phyloP scores from a whole-genome alignment of 2,888 invertebrate genomes.

The Chouioia cunea region DNA sequence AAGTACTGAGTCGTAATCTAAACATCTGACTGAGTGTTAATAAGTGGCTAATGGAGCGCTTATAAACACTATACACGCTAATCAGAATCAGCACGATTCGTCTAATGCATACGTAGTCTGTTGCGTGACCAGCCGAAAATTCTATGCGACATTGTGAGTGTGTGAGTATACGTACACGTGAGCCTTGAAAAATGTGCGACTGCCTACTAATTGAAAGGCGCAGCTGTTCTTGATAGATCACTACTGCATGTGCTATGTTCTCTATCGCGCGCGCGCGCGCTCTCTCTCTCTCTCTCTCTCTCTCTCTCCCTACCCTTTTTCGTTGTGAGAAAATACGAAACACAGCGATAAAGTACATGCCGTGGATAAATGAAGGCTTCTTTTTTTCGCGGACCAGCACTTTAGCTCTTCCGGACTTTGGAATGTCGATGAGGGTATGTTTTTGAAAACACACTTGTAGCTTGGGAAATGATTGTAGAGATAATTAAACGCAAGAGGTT shows the following conservation, averaged over 20 bases:
- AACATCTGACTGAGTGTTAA: slow-evolving; percentile 24
- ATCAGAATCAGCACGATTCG: slow-evolving; percentile 29
- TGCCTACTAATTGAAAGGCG: not conserved
- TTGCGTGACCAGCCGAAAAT: slow-evolving; percentile 3
- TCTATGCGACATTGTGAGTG: slow-evolving; percentile 4
- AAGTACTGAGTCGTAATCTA: slow-evolving; percentile 18
- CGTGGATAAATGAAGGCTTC: not conserved
- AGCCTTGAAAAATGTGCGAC: not conserved
- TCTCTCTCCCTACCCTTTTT: slow-evolving; percentile 10
- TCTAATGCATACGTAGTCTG: slow-evolving; percentile 15
- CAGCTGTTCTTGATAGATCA: slow-evolving; percentile 29
- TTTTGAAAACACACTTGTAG: slow-evolving; percentile 14
- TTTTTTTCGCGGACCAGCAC: slow-evolving; percentile 1
- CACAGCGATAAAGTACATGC: slow-evolving; percentile 16
- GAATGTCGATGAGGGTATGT: not conserved
- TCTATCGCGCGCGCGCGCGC: too few relatives aligned
- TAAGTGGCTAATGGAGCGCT: slow-evolving; percentile 24
- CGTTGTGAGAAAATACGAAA: slow-evolving; percentile 35
- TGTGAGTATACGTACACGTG: not conserved
- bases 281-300: too few relatives aligned
- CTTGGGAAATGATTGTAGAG: not conserved
- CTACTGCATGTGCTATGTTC: too few relatives aligned
- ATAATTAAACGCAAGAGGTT: too few relatives aligned
- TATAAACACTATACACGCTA: not conserved
- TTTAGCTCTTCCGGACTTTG: slow-evolving; percentile 5